Evolutionary conservation across 2,888 invertebrate genomes (phyloP).

Genomic region (Lutraria lutraria): DNA sequence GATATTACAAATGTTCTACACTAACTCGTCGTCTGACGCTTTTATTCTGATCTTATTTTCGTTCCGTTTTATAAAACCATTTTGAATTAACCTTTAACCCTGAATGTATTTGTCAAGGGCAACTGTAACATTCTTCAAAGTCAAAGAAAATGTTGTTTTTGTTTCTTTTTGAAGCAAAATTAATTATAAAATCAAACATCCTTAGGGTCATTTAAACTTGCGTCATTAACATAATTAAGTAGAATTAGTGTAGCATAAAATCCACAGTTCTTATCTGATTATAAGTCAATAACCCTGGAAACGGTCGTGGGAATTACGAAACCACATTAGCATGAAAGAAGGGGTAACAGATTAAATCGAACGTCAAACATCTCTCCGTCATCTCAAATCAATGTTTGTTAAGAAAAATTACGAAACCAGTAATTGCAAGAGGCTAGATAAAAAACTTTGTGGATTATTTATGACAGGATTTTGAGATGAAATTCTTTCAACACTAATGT

Average conservation of each 20-base stretch:
- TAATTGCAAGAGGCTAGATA: not conserved
- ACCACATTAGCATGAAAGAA: constrained; percentile 17
- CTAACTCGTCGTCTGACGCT: no score
- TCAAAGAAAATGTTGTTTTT: not conserved
- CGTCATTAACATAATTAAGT: constrained; percentile 20
- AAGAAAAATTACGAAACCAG: not conserved
- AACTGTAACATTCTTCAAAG: not conserved
- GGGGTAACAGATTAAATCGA: not conserved
- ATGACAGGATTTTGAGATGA: not conserved
- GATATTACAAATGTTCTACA: no score
- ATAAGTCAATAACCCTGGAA: not conserved
- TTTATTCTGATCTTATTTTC: no score
- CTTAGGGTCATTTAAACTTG: not conserved
- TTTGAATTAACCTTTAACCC: no score
- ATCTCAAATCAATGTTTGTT: not conserved
- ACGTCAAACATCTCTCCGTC: not conserved
- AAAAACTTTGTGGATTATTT: not conserved
- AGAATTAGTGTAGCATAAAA: constrained; percentile 11
- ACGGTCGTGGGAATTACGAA: constrained; percentile 10
- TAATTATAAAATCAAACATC: constrained; percentile 4
- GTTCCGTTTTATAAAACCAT: no score
- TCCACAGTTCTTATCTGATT: constrained; percentile 9
- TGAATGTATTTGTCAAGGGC: no score
- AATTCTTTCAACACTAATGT: constrained; percentile 16
- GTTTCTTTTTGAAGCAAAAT: not conserved